Evolutionary conservation across 2,888 invertebrate species (phyloP).

Genomic region (Piscicola geometra): DNA sequence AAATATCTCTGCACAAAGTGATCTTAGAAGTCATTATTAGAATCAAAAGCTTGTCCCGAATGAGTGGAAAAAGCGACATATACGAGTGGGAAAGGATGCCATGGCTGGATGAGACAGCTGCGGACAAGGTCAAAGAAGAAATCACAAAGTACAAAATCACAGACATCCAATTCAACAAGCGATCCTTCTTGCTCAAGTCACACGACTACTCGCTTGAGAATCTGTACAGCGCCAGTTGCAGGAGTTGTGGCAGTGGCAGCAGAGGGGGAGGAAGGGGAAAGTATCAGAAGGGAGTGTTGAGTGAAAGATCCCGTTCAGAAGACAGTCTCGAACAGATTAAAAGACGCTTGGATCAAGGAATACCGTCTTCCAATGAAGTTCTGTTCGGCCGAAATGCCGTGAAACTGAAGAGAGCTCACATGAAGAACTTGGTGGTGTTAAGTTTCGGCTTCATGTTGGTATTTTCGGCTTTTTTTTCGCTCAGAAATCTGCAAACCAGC

Average conservation of each 20-base stretch:
- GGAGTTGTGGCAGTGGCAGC: not conserved
- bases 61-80: not conserved
- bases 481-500: constrained; percentile 52
- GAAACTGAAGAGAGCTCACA: constrained; percentile 44
- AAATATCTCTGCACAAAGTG: too few species aligned
- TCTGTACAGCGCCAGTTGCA: not conserved
- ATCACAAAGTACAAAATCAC: not conserved
- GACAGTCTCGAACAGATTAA: constrained; percentile 1
- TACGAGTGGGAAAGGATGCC: not conserved
- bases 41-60: too few species aligned
- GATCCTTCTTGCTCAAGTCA: constrained; percentile 1
- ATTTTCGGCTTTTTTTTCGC: constrained; percentile 48
- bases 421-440: constrained; percentile 48
- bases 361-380: not conserved
- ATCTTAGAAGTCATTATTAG: too few species aligned
- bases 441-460: constrained; percentile 48
- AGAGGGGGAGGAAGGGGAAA: not conserved
- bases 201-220: not conserved
- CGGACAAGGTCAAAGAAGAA: not conserved
- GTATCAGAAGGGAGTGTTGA: not conserved
- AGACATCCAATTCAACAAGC: constrained; percentile 7
- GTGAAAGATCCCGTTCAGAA: not conserved
- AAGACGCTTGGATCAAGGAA: constrained; percentile 2
- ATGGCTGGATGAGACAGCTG: not conserved
- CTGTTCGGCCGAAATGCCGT: not conserved